Evolutionary conservation across 53 echinoderm and acorn worm genomes (phyloP).

Genomic region (Glandiceps talaboti): DNA sequence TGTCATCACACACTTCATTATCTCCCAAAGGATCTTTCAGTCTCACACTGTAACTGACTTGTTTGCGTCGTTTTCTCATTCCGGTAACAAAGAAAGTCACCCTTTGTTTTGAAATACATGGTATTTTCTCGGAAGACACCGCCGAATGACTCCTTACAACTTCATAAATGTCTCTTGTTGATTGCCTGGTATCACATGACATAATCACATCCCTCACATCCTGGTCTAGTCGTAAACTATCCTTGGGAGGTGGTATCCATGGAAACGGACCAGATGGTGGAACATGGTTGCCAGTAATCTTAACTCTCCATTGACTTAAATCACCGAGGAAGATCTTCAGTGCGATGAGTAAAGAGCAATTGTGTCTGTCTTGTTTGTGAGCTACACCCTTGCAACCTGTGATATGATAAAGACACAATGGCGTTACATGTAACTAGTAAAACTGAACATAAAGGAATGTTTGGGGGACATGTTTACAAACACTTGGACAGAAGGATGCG

Average conservation of each 20-base stretch:
- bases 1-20: too few species aligned
- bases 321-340: constrained; percentile 46
- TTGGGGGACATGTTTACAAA: too few species aligned
- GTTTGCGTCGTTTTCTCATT: background rate
- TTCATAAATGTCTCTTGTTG: constrained; percentile 14
- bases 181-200: constrained; percentile 11
- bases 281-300: constrained; percentile 47
- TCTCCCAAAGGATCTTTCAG: too few species aligned
- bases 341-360: constrained; percentile 52
- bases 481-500: too few species aligned
- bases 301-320: constrained; percentile 42
- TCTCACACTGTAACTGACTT: background rate
- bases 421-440: too few species aligned
- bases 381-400: constrained; percentile 40
- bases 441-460: too few species aligned
- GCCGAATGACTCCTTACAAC: constrained; percentile 13
- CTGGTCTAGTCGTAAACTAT: constrained; percentile 21
- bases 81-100: background rate
- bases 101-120: background rate
- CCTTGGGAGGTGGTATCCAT: constrained; percentile 28
- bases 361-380: constrained; percentile 72
- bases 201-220: constrained; percentile 36
- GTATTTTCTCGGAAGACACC: background rate
- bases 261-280: constrained; percentile 20
- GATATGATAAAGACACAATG: background rate